Conservation (phyloP, 2,888 invertebrate genomes). For the Prostheceraeus crozeri region DNA sequence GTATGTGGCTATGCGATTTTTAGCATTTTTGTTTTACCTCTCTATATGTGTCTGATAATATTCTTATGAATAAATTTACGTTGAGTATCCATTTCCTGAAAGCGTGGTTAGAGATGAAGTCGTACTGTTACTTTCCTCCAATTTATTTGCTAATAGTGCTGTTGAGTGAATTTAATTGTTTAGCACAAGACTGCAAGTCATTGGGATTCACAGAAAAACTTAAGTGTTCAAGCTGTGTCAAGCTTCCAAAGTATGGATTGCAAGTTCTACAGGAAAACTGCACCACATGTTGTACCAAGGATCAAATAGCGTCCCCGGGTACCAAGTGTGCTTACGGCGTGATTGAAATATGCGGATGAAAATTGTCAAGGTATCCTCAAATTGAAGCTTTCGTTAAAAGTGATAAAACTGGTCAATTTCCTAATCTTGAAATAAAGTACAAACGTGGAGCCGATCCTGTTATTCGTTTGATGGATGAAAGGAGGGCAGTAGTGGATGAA, state of each 20-base stretch:
- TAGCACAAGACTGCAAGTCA: constrained; percentile 6
- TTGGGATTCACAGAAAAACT: constrained; percentile 15
- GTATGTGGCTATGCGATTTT: too few species aligned
- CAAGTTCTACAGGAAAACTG: neutral
- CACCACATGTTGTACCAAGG: constrained; percentile 13
- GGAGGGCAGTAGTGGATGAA: constrained; percentile 70
- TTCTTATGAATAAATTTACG: too few species aligned
- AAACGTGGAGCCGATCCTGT: constrained; percentile 86
- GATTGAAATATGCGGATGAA: constrained; percentile 92
- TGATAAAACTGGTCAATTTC: constrained; percentile 77
- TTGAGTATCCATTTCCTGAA: too few species aligned
- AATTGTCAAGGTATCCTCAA: constrained; percentile 94
- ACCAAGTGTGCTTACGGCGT: constrained; percentile 73
- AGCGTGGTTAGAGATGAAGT: too few species aligned
- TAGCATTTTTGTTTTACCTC: too few species aligned
- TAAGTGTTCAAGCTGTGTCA: constrained; percentile 1
- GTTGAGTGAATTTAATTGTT: too few species aligned
- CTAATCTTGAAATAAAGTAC: constrained; percentile 82
- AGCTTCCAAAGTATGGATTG: constrained; percentile 6
- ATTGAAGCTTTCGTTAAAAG: constrained; percentile 96
- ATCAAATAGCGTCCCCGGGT: neutral
- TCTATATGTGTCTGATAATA: too few species aligned
- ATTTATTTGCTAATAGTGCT: too few species aligned
- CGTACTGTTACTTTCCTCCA: too few species aligned
- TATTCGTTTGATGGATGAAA: constrained; percentile 75